These are phyloP conservation scores for Lasaia peninsularis DNA, from an alignment of 1,140 invertebrate genomes.

Conservation along the genomic window DNA sequence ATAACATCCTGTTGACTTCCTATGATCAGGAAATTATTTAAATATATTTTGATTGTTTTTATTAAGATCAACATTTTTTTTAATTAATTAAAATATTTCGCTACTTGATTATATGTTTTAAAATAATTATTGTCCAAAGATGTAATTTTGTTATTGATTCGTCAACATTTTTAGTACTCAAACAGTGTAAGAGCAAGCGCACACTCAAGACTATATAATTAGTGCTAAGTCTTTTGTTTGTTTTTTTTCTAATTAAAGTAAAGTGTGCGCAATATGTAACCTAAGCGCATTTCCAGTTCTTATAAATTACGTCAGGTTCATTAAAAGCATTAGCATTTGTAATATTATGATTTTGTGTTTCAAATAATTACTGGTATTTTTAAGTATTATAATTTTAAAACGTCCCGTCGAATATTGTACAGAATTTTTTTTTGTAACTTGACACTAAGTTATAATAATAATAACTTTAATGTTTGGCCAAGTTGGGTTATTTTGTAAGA, in stretches of 20 bases:
- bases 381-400: neutral
- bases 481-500: neutral
- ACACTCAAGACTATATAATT: constrained; percentile 1
- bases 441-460: neutral
- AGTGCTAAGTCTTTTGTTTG: neutral
- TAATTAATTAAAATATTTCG: no score
- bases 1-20: no score
- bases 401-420: neutral
- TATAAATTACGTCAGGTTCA: neutral
- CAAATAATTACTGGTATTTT: no score
- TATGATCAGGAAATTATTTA: no score
- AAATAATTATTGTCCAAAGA: neutral
- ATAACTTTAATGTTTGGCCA: neutral
- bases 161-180: neutral
- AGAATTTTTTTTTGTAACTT: neutral
- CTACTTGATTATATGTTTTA: no score
- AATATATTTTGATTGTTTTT: no score
- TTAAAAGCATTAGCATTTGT: neutral
- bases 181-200: neutral
- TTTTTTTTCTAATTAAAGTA: neutral
- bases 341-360: no score
- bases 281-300: neutral
- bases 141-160: constrained; percentile 6
- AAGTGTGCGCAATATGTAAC: neutral
- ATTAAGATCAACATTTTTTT: no score